These are phyloP conservation scores for Mus spicilegus DNA, from an alignment of 2,113 vertebrate genomes.

Conservation along the genomic window DNA sequence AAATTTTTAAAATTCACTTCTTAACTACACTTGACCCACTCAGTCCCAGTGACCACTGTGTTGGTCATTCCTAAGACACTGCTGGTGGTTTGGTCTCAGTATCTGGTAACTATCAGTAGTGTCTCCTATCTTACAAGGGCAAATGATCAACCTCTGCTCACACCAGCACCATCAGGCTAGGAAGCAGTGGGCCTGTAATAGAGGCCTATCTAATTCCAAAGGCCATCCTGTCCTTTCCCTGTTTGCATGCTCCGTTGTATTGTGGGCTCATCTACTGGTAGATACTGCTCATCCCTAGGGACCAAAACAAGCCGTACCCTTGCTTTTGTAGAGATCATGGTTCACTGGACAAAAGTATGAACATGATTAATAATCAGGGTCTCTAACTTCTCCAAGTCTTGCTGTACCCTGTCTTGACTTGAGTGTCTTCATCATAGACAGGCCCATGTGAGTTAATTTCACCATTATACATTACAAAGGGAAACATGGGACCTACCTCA, in stretches of 20 bases:
- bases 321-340: background rate
- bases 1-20: background rate
- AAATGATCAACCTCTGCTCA: background rate
- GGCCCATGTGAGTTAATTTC: fast-evolving
- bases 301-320: background rate
- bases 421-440: background rate
- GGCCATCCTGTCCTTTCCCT: background rate
- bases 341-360: background rate
- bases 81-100: background rate
- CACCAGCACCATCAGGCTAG: fast-evolving
- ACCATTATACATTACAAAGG: fast-evolving
- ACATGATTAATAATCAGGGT: background rate
- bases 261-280: background rate
- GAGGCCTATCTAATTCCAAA: background rate
- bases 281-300: background rate
- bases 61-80: background rate
- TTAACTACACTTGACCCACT: background rate
- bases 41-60: background rate
- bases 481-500: fast-evolving
- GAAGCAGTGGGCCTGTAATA: background rate
- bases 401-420: background rate
- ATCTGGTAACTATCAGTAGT: background rate
- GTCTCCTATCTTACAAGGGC: background rate
- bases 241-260: fast-evolving
- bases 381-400: background rate